phyloP scores from a whole-genome alignment of 2,888 invertebrate species.

The Amphimallon solstitiale region DNA sequence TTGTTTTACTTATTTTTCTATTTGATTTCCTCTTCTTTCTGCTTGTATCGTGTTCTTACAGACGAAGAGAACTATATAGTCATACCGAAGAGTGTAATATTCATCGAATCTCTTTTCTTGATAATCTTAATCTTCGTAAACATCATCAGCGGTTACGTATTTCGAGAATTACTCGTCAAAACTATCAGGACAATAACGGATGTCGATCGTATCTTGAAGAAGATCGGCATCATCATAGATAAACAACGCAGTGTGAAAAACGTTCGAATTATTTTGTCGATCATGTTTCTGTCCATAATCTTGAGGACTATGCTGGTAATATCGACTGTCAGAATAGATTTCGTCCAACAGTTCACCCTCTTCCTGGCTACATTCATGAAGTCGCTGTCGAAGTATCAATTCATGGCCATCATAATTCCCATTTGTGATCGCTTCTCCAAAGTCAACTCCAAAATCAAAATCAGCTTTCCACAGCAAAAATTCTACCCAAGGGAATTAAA shows the following conservation, averaged over 20 bases:
- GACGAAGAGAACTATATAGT: neutral
- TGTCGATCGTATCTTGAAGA: neutral
- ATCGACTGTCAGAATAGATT: constrained; percentile 45
- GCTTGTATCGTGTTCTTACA: neutral
- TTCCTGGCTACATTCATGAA: constrained; percentile 49
- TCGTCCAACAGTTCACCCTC: constrained; percentile 47
- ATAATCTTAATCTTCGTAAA: constrained; percentile 8
- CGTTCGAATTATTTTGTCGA: constrained; percentile 23
- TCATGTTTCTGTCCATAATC: constrained; percentile 43
- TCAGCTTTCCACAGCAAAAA: constrained; percentile 27
- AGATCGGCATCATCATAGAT: neutral
- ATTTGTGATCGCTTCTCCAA: constrained; percentile 47
- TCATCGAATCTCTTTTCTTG: neutral
- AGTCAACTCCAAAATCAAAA: constrained; percentile 47
- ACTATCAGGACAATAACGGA: neutral
- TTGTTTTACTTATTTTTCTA: constrained; percentile 14
- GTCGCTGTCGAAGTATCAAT: constrained; percentile 52
- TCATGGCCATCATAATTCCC: constrained; percentile 48
- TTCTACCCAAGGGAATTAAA: constrained; percentile 36
- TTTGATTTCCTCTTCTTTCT: neutral
- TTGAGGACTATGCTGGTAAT: constrained; percentile 44
- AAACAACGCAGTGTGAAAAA: neutral
- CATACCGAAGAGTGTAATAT: constrained; percentile 9
- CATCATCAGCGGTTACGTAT: constrained; percentile 1
- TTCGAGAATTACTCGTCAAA: neutral